These are phyloP conservation scores for Latheticus oryzae DNA, from an alignment of 2,888 invertebrate genomes.

Conservation along the genomic window DNA sequence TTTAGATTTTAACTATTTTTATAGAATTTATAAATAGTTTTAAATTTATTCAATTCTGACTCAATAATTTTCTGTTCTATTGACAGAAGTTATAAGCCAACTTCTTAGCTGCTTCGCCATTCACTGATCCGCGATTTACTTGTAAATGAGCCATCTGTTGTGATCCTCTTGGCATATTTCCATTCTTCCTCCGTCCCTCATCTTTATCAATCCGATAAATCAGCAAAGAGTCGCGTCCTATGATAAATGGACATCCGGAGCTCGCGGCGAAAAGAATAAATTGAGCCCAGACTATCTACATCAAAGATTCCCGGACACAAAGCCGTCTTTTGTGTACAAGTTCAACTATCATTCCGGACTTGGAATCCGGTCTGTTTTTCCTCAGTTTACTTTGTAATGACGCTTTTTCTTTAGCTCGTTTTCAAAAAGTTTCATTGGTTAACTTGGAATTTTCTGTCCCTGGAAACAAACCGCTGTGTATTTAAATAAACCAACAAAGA, in stretches of 20 bases:
- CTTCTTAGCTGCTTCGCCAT: too few relatives aligned
- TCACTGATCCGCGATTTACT: constrained; percentile 38
- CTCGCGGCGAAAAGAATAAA: constrained; percentile 44
- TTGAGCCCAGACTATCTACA: constrained; percentile 42
- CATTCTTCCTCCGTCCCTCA: constrained; percentile 39
- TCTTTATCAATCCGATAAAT: constrained; percentile 48
- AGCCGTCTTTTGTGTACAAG: constrained; percentile 47
- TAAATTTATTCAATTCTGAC: too few relatives aligned
- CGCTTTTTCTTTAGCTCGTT: too few relatives aligned
- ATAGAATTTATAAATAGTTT: too few relatives aligned
- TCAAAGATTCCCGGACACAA: constrained; percentile 42
- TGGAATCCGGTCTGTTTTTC: constrained; percentile 29
- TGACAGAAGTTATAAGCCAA: too few relatives aligned
- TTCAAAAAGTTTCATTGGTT: constrained; percentile 26
- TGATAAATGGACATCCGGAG: constrained; percentile 45
- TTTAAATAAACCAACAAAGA: constrained; percentile 40
- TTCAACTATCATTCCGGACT: constrained; percentile 44
- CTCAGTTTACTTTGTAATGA: constrained; percentile 38
- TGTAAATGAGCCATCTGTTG: constrained; percentile 43
- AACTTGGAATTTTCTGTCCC: constrained; percentile 26
- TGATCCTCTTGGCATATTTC: constrained; percentile 28
- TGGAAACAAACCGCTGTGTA: constrained; percentile 27
- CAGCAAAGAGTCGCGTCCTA: constrained; percentile 40
- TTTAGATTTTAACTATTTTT: too few relatives aligned
- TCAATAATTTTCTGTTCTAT: too few relatives aligned